Percentiles rank a stretch among this genome's conserved stretches.
These are phyloP conservation scores for Grammomys surdaster DNA, from an alignment of 2,113 vertebrate species.

Conservation along the genomic window DNA sequence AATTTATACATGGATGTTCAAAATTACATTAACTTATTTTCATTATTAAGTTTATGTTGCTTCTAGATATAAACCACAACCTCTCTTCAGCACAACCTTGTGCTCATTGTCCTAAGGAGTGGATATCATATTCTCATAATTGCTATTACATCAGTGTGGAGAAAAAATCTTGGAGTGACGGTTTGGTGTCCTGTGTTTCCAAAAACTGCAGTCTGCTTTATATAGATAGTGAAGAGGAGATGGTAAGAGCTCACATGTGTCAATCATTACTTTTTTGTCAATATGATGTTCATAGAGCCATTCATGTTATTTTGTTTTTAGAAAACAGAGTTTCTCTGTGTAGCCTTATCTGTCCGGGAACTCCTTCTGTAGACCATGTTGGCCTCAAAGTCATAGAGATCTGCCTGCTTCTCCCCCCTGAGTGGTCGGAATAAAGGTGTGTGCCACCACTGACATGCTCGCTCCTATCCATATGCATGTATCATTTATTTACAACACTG, in stretches of 20 bases:
- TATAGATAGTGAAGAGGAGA: conserved; percentile 49
- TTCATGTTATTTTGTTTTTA: not conserved
- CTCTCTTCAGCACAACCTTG: not conserved
- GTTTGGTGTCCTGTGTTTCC: not conserved
- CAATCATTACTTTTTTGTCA: not conserved
- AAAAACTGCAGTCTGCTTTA: conserved; percentile 18
- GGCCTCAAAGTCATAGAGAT: not conserved
- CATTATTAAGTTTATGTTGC: too few relatives aligned
- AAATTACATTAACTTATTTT: not conserved
- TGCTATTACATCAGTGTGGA: conserved; percentile 32
- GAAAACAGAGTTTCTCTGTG: not conserved
- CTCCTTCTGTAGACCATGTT: not conserved
- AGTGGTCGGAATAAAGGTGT: not conserved
- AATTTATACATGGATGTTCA: not conserved
- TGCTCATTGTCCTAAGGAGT: not conserved
- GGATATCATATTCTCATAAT: conserved; percentile 17
- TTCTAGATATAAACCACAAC: not conserved
- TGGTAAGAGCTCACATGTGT: conserved; percentile 25
- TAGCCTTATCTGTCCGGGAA: not conserved
- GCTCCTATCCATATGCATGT: not conserved
- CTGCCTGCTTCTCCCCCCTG: not conserved
- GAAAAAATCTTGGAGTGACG: conserved; percentile 12
- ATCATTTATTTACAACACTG: not conserved
- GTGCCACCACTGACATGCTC: not conserved
- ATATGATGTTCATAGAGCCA: not conserved